phyloP scores from a whole-genome alignment of 2,113 vertebrate species.

The Thunnus thynnus region DNA sequence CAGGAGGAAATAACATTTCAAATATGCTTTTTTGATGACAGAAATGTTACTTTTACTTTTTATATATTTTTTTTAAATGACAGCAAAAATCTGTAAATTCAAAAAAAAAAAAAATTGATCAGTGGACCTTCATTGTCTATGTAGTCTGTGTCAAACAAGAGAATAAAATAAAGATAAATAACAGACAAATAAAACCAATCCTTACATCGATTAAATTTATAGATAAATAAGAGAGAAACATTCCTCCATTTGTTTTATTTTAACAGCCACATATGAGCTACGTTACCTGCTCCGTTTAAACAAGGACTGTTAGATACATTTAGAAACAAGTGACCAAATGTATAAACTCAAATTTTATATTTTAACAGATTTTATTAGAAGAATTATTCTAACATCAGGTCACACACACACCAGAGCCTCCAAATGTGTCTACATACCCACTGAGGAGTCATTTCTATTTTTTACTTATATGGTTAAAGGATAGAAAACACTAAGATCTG shows the following conservation, averaged over 20 bases:
- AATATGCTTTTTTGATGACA: not conserved
- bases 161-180: not conserved
- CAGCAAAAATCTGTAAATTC: not conserved
- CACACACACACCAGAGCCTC: not conserved
- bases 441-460: not conserved
- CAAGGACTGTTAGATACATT: not conserved
- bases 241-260: not conserved
- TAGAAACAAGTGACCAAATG: not conserved
- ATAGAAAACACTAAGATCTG: not conserved
- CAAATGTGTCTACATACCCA: not conserved
- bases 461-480: not conserved
- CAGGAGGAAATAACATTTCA: not conserved
- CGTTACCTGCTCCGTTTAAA: not conserved
- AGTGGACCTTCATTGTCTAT: not conserved
- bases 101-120: not conserved
- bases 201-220: not conserved
- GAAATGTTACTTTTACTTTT: not conserved
- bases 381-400: not conserved
- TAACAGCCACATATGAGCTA: not conserved
- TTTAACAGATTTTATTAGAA: not conserved
- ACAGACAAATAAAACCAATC: not conserved
- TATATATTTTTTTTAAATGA: not conserved
- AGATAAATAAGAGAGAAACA: not conserved
- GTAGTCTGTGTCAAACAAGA: not conserved
- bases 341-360: not conserved